phyloP scores from a whole-genome alignment of 2,797 vertebrate species.

The Holocentrus rufus region DNA sequence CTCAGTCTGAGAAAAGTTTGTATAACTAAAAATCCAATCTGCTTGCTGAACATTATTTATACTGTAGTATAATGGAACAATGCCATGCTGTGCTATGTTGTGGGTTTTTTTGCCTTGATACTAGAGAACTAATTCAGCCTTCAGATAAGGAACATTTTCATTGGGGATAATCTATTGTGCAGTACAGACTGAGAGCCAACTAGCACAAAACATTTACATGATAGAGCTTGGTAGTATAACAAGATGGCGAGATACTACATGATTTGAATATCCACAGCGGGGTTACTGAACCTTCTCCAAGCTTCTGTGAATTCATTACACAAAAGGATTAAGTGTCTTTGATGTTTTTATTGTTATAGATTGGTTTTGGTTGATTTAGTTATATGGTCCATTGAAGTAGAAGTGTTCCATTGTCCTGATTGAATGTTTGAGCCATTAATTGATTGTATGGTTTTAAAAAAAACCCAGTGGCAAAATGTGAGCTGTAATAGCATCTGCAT shows the following conservation, averaged over 20 bases:
- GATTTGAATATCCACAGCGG: slow-evolving; percentile 34
- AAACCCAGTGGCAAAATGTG: slow-evolving; percentile 8
- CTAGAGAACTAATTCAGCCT: slow-evolving; percentile 1
- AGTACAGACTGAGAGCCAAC: neutral
- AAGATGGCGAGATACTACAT: slow-evolving; percentile 17
- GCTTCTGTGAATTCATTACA: slow-evolving; percentile 36
- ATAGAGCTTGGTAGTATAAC: neutral
- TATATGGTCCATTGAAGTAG: slow-evolving; percentile 28
- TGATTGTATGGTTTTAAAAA: slow-evolving; percentile 17
- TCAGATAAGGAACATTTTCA: slow-evolving; percentile 16
- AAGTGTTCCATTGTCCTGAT: slow-evolving; percentile 32
- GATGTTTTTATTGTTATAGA: slow-evolving; percentile 47
- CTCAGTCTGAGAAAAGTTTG: no score
- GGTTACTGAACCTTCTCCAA: slow-evolving; percentile 23
- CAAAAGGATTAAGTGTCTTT: slow-evolving; percentile 35
- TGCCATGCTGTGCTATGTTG: neutral
- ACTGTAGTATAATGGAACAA: neutral
- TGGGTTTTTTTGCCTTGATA: neutral
- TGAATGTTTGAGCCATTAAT: slow-evolving; percentile 38
- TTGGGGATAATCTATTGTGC: slow-evolving; percentile 5
- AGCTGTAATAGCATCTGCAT: slow-evolving; percentile 30
- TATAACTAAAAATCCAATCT: no score
- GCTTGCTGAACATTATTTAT: no score
- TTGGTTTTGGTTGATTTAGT: slow-evolving; percentile 36
- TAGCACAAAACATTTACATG: slow-evolving; percentile 11